These are phyloP conservation scores for Sebastes diploproa DNA, from an alignment of 2,797 vertebrate genomes.

Conservation along the genomic window DNA sequence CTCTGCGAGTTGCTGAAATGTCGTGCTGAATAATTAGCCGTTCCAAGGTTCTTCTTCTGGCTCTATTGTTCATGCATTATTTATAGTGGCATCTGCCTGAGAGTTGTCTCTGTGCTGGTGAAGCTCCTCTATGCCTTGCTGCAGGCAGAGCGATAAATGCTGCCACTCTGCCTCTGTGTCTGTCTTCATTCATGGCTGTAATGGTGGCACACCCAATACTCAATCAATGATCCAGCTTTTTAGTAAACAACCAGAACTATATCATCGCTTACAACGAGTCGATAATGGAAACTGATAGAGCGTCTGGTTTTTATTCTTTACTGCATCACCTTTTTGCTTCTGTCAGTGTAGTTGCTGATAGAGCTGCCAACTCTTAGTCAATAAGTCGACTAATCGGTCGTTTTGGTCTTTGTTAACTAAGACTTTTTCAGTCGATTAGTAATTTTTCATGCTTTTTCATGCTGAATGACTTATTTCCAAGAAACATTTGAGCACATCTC, in stretches of 20 bases:
- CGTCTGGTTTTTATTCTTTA: background rate
- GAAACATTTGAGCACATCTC: too few relatives aligned
- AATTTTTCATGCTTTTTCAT: background rate
- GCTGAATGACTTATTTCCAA: background rate
- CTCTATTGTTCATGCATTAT: conserved; percentile 80
- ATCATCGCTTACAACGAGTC: background rate
- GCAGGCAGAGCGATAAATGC: conserved; percentile 54
- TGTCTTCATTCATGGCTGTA: conserved; percentile 40
- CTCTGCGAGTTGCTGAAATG: conserved; percentile 69
- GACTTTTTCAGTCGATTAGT: background rate
- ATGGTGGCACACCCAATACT: conserved; percentile 24
- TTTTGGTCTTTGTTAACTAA: background rate
- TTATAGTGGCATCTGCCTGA: conserved; percentile 80
- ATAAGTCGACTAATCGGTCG: background rate
- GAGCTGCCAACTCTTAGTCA: background rate
- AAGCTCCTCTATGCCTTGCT: conserved; percentile 54
- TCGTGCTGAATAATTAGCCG: conserved; percentile 79
- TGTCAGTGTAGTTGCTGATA: background rate
- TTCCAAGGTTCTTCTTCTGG: conserved; percentile 75
- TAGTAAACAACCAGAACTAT: conserved; percentile 21
- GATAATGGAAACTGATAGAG: background rate
- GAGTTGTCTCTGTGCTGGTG: conserved; percentile 64
- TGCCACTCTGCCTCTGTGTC: conserved; percentile 40
- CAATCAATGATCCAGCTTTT: conserved; percentile 27
- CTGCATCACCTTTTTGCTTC: background rate